Evolutionary conservation across 2,888 invertebrate genomes (phyloP), one percentile per base, ranked within the genome.

Genomic region (Lamellibrachia satsuma): DNA sequence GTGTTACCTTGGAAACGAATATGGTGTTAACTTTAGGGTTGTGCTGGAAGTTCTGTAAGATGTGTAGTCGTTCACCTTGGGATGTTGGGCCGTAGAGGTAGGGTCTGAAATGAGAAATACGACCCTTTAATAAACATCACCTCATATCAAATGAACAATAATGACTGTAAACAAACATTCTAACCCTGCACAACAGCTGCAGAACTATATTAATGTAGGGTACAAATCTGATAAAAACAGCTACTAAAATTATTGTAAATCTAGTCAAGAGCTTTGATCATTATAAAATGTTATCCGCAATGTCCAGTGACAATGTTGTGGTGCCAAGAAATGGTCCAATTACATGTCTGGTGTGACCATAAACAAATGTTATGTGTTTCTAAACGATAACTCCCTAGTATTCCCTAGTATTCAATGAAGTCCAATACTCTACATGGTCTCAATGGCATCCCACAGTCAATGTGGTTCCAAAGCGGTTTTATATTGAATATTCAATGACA

Each of bases 21-120:
- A 99, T 99, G 0, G 99, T 99, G 96, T 99, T 99, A 94, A 99
- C 99, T 97, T 99, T 99, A 0, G 98, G 98, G 96, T 99, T 99
- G 96, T 98, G 99, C 96, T 99, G 99, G 97, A 99, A 99, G 96
- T 99, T 99, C 97, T 99, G 99, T 93, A 99, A 97, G 95, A 99
- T 99, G 97, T 99, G 99, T 96, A 99, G 98, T 95, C 99, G 97
- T 96, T 99, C 99, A 95, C 98, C 98, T 97, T 99, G 98, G 52
- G 98, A 98, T 1, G 99, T 99, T 1, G 99, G 99, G 2, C 99
- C 99, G 97, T 99, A 99, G 96, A 99, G 98, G 96, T 98, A 99
- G 0, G 99, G 99, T 96, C 97, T 97, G 94, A 27, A 94, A 94
- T 75, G 11, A n/a, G 22, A 75, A 75, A 75, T 22, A 22, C 22